Evolutionary conservation across 2,888 invertebrate genomes (phyloP), one percentile per base, ranked within the genome.

Genomic region (Antheraea assamensis): DNA sequence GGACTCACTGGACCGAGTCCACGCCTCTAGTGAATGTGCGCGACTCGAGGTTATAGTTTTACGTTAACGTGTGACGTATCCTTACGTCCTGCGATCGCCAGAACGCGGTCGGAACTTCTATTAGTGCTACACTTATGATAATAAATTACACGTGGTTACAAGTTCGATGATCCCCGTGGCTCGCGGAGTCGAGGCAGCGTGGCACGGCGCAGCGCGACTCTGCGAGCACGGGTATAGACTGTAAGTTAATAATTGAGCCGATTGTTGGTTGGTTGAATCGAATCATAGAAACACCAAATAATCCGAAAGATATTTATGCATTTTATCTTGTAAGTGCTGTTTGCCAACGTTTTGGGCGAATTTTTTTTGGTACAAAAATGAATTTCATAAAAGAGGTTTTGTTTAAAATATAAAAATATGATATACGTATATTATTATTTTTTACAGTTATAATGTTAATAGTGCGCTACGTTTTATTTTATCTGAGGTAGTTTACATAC

Each of bases 91-190:
- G 87, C 88, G 91, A 88, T 88, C 90, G 90, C 87, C 86, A 85
- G 85, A 86, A 85, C 85, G 87, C 88, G 91, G 87, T 89, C 89
- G 83, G 90, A 90, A 93, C 93, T 91, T 91, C 89, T 92, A 88
- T 90, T 93, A 94, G 94, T 93, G 92, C 90, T 91, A 90, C 90
- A 93, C 91, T 93, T 94, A 93, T 93, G 90, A 94, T 93, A 93
- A 93, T 93, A 92, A 92, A 90, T 90, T 87, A 87, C 86, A 87
- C 85, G 90, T 90, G 91, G 89, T 89, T 89, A 86, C 88, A 85
- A 90, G 88, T 86, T 86, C 87, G 87, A 88, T 83, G 89, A 88
- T 86, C 83, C 82, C 84, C 83, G 90, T 79, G 86, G 77, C 86
- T 87, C 88, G 90, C 88, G 90, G 87, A 82, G 84, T 78, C 83